phyloP scores from a whole-genome alignment of 1,140 invertebrate genomes.

The Cryptotermes secundus region DNA sequence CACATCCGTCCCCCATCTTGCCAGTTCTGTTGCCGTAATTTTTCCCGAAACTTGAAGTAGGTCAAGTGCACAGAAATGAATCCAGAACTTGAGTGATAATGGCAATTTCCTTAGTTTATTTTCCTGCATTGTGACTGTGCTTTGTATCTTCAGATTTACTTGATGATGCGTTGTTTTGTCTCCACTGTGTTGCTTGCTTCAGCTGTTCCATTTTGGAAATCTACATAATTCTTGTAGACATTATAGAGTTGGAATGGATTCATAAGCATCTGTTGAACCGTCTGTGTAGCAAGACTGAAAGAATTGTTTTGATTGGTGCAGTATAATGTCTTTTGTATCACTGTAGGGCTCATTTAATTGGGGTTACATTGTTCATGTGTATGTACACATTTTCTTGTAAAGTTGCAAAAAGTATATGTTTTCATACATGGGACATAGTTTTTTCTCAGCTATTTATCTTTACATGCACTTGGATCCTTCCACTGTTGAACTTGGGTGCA shows the following conservation, averaged over 20 bases:
- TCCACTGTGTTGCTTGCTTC: neutral
- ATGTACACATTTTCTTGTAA: neutral
- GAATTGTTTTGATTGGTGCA: too few relatives aligned
- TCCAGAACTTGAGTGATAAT: neutral
- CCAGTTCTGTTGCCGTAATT: neutral
- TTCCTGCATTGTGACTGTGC: neutral
- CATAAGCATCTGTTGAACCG: too few relatives aligned
- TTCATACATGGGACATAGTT: neutral
- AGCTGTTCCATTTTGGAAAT: too few relatives aligned
- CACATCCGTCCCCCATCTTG: slow-evolving; percentile 12
- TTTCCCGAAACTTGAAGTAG: neutral
- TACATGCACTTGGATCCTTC: neutral
- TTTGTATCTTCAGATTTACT: neutral
- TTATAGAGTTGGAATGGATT: too few relatives aligned
- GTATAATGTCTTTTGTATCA: too few relatives aligned
- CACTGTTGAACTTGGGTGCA: neutral
- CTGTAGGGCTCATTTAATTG: too few relatives aligned
- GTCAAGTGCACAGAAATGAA: neutral
- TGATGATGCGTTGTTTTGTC: neutral
- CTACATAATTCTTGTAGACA: too few relatives aligned
- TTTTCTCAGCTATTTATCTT: neutral
- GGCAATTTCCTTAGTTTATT: neutral
- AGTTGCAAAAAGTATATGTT: neutral
- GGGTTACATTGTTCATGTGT: neutral
- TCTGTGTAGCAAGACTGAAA: too few relatives aligned